phyloP scores from a whole-genome alignment of 2,113 vertebrate genomes.

The Hemicordylus capensis region DNA sequence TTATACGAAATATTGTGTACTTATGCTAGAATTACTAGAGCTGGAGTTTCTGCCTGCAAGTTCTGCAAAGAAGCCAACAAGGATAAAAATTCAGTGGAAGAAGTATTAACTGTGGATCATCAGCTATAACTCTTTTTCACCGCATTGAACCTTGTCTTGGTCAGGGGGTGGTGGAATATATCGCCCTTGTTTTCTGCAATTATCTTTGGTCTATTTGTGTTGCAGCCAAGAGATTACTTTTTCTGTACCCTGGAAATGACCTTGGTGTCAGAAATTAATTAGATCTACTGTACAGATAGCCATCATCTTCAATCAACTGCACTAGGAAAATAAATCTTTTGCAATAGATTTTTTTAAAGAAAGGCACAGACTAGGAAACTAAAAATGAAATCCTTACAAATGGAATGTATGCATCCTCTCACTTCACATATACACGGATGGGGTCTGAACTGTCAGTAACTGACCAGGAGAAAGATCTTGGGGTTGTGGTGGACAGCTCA shows the following conservation, averaged over 20 bases:
- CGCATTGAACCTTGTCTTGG: slow-evolving; percentile 1
- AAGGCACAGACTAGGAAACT: background rate
- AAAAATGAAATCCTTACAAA: slow-evolving; percentile 14
- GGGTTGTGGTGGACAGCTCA: no score
- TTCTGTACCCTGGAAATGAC: slow-evolving; percentile 39
- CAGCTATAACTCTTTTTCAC: slow-evolving; percentile 7
- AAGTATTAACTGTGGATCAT: slow-evolving; percentile 4
- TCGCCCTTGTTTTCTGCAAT: slow-evolving; percentile 19
- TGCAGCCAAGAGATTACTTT: slow-evolving; percentile 33
- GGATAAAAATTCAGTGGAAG: slow-evolving; percentile 24
- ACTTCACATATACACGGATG: no score
- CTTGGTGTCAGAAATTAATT: slow-evolving; percentile 55
- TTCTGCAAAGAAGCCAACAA: background rate
- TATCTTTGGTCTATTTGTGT: slow-evolving; percentile 24
- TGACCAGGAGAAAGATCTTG: no score
- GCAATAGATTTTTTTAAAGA: background rate
- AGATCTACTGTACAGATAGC: slow-evolving; percentile 47
- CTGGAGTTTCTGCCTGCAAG: background rate
- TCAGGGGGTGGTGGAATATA: slow-evolving; percentile 4
- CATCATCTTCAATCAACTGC: slow-evolving; percentile 47
- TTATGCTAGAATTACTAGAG: background rate
- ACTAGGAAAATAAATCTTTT: slow-evolving; percentile 38
- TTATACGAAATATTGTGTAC: no score
- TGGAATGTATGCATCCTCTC: background rate
- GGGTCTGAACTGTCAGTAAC: no score